Conservation (phyloP, 2,888 invertebrate species). For the Spilosoma lubricipeda region DNA sequence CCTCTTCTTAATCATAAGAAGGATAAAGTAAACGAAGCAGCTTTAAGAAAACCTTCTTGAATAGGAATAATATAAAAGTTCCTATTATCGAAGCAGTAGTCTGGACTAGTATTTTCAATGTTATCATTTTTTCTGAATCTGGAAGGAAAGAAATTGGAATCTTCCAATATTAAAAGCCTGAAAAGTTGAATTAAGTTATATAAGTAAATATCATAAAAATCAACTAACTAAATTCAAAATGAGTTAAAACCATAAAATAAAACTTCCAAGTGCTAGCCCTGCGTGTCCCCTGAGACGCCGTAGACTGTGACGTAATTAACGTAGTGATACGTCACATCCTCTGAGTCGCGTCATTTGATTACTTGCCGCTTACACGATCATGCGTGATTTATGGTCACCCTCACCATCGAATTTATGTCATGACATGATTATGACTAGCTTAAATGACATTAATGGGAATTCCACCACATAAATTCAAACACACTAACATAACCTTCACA, state of each 20-base stretch:
- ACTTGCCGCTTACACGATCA: constrained; percentile 22
- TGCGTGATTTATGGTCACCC: constrained; percentile 27
- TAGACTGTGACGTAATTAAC: constrained; percentile 38
- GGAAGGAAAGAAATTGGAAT: neutral
- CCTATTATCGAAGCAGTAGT: neutral
- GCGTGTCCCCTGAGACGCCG: constrained; percentile 23
- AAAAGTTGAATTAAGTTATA: neutral
- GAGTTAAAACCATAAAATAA: neutral
- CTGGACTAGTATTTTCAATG: too few species aligned
- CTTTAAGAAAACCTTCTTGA: neutral
- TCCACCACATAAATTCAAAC: neutral
- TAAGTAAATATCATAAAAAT: neutral
- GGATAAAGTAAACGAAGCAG: neutral
- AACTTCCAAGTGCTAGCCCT: constrained; percentile 27
- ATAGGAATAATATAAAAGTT: neutral
- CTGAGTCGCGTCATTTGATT: constrained; percentile 21
- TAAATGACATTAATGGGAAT: neutral
- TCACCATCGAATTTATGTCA: neutral
- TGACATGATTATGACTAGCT: neutral
- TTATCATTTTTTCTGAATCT: neutral
- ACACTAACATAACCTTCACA: neutral
- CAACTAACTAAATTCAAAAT: neutral
- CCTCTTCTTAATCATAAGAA: neutral
- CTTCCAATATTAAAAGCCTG: neutral
- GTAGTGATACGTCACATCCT: constrained; percentile 29